Evolutionary conservation across 1,140 invertebrate genomes (phyloP).

Genomic region (Calliopsis andreniformis): DNA sequence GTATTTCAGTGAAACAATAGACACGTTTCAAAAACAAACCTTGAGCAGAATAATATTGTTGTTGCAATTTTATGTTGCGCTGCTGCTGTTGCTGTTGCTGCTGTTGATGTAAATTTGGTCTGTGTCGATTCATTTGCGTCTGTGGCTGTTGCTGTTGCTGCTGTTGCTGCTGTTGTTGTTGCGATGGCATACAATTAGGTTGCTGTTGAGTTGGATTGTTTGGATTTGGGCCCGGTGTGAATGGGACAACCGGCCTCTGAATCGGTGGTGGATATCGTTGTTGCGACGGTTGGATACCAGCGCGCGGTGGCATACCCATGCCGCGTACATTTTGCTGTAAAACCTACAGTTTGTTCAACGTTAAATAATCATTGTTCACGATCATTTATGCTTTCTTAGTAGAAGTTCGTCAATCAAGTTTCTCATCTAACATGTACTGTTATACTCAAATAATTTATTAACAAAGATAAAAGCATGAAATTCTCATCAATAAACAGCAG

Average conservation of each 20-base stretch:
- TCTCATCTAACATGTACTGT: no score
- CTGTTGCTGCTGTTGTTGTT: slow-evolving; percentile 79
- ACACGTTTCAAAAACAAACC: slow-evolving; percentile 65
- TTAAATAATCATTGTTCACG: no score
- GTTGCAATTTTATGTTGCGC: slow-evolving; percentile 79
- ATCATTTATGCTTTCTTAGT: no score
- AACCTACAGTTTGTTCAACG: slow-evolving; percentile 67
- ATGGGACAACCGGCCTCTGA: slow-evolving; percentile 80
- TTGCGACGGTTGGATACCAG: slow-evolving; percentile 77
- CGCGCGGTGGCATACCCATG: slow-evolving; percentile 79
- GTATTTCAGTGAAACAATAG: background rate
- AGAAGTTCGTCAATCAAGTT: background rate
- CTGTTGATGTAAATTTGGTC: slow-evolving; percentile 79
- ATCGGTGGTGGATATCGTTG: slow-evolving; percentile 81
- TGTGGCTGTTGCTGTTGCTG: slow-evolving; percentile 78
- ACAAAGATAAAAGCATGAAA: no score
- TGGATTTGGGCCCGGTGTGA: slow-evolving; percentile 79
- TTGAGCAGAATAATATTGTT: slow-evolving; percentile 80
- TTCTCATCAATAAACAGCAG: background rate
- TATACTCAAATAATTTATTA: no score
- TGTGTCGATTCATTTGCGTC: slow-evolving; percentile 77
- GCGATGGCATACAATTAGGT: slow-evolving; percentile 74
- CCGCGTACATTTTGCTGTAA: slow-evolving; percentile 80
- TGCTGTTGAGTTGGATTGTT: slow-evolving; percentile 80
- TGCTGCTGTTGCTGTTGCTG: slow-evolving; percentile 77